Conservation (phyloP, 2,797 vertebrate species). For the Rhinogobio ventralis region DNA sequence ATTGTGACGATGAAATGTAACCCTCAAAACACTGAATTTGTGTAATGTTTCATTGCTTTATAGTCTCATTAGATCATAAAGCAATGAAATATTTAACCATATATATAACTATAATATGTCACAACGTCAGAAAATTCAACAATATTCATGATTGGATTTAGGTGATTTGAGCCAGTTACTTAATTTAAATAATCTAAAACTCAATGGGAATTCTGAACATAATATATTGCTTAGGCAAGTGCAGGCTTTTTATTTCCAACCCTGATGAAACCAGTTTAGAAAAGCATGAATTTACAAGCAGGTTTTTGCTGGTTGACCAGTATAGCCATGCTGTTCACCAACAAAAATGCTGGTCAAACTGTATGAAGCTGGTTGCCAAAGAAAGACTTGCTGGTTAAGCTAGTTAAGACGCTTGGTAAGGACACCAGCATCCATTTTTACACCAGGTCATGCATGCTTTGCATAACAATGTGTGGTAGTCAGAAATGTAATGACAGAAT, state of each 20-base stretch:
- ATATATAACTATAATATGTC: not conserved
- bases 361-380: not conserved
- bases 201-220: not conserved
- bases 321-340: not conserved
- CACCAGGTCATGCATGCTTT: not conserved
- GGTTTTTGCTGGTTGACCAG: not conserved
- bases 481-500: conserved; percentile 16
- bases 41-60: not conserved
- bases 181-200: not conserved
- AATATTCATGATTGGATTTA: not conserved
- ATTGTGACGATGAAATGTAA: conserved; percentile 11
- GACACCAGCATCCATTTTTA: not conserved
- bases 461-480: conserved; percentile 15
- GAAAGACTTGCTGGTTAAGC: not conserved
- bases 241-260: not conserved
- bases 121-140: not conserved
- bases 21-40: not conserved
- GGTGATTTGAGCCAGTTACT: not conserved
- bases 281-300: not conserved
- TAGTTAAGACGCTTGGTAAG: no score
- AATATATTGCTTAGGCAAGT: not conserved
- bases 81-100: not conserved
- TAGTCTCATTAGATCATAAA: not conserved
- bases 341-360: not conserved
- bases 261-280: not conserved